Evolutionary conservation across 2,113 vertebrate species (phyloP), one percentile per base, ranked within the genome.

Genomic region (Eidolon helvum): DNA sequence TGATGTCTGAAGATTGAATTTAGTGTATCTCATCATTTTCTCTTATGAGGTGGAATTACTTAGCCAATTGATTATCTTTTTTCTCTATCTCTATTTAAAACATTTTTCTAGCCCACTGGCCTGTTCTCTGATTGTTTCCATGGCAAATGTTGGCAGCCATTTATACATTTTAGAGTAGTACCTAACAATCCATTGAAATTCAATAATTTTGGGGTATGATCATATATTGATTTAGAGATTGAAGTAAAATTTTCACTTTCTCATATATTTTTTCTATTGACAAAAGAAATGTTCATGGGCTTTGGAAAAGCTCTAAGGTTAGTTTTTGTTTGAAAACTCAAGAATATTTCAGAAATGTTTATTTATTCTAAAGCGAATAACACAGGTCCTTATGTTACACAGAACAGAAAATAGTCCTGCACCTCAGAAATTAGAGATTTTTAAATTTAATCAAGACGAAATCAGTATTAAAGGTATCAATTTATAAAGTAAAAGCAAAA

Each of bases 11-110:
- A 66, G 35, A 78, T 61, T 83, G 85, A 69, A 90, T 96, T 97
- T 92, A 87, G 68, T 95, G 63, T 69, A 94, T 30, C 8, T 53
- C 28, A 92, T 87, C 68, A 92, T 92, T 94, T 97, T 96, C 43
- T 96, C 40, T 87, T 59, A 38, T 61, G 74, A 95, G 22, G n/a
- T 91, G 12, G 19, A 57, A 86, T 96, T 90, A 74, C 18, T 91
- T 94, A 91, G n/a, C 53, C 59, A 53, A 86, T 69, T 94, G 79
- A 91, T 90, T 92, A 74, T 77, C 24, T 82, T 79, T 16, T 50
- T 50, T 45, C 71, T 90, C 30, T 22, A 16, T 48, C 38, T 15
- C 16, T 79, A 83, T 94, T 43, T 43, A 22, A 93, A 68, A 86
- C 12, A 77, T 72, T 93, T 92, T 96, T 91, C 72, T 89, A 66